These are phyloP conservation scores for Saguinus midas DNA, from an alignment of 2,113 vertebrate genomes.

Conservation along the genomic window DNA sequence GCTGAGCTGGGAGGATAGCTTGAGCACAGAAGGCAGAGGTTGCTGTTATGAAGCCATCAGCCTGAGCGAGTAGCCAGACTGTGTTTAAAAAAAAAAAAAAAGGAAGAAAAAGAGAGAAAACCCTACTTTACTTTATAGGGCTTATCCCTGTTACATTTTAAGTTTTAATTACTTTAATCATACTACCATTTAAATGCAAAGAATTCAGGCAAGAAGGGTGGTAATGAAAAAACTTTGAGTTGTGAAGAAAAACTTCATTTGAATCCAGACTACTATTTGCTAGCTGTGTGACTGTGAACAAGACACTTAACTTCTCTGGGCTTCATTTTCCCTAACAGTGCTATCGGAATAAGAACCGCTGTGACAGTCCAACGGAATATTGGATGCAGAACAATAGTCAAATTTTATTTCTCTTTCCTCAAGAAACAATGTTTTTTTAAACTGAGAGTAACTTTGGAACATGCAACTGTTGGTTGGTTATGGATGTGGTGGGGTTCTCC, in stretches of 20 bases:
- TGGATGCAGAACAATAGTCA: not conserved
- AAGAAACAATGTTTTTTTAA: not conserved
- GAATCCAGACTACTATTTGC: not conserved
- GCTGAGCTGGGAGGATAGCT: too few species aligned
- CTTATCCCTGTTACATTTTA: not conserved
- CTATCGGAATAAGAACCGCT: not conserved
- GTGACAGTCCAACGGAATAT: not conserved
- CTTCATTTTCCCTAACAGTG: not conserved
- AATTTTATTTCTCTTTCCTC: not conserved
- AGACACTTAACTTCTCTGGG: not conserved
- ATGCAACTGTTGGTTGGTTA: not conserved
- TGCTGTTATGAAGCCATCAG: too few species aligned
- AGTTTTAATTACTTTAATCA: conserved; percentile 39
- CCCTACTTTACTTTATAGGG: not conserved
- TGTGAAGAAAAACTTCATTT: not conserved
- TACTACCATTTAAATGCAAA: conserved; percentile 25
- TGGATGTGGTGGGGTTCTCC: not conserved
- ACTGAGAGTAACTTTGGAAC: not conserved
- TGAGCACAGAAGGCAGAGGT: too few species aligned
- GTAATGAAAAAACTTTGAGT: not conserved
- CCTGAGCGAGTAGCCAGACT: too few species aligned
- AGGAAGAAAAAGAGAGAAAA: too few species aligned
- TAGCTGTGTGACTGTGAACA: not conserved
- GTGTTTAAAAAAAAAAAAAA: too few species aligned
- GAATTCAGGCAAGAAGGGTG: not conserved